Evolutionary conservation across 2,888 invertebrate genomes (phyloP).

Genomic region (Eupithecia inturbata): DNA sequence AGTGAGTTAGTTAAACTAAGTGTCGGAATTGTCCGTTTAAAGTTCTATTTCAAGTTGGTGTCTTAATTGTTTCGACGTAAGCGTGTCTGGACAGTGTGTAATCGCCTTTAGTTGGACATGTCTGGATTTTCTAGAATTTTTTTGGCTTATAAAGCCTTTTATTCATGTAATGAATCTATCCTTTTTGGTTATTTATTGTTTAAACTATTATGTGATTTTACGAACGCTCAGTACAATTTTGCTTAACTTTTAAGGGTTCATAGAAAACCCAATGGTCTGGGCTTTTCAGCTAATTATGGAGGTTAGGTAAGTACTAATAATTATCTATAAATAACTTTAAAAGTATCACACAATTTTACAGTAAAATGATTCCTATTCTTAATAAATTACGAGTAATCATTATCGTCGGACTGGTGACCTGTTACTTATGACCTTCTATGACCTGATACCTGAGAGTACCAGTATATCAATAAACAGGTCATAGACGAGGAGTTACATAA

Average conservation of each 20-base stretch:
- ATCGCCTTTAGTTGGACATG: slow-evolving; percentile 30
- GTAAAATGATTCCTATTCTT: too few species aligned
- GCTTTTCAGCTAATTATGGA: background rate
- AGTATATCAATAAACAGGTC: too few species aligned
- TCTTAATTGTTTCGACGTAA: slow-evolving; percentile 42
- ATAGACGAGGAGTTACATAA: too few species aligned
- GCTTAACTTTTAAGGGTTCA: background rate
- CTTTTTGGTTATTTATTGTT: background rate
- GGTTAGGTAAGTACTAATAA: background rate
- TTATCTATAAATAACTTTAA: background rate
- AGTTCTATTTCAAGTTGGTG: slow-evolving; percentile 48
- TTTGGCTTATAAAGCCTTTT: background rate
- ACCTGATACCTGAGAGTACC: too few species aligned
- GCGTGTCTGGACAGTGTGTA: slow-evolving; percentile 34
- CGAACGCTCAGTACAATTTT: background rate
- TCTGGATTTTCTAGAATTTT: slow-evolving; percentile 16
- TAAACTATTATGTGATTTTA: background rate
- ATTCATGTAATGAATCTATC: background rate
- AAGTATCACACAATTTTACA: too few species aligned
- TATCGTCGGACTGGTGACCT: too few species aligned
- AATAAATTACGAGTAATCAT: background rate
- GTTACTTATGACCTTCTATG: too few species aligned
- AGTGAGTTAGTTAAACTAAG: slow-evolving; percentile 51
- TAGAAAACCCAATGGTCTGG: background rate
- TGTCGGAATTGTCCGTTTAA: slow-evolving; percentile 49